Base-by-base conservation (phyloP, 2,797 vertebrate genomes). In the Crenichthys baileyi region DNA sequence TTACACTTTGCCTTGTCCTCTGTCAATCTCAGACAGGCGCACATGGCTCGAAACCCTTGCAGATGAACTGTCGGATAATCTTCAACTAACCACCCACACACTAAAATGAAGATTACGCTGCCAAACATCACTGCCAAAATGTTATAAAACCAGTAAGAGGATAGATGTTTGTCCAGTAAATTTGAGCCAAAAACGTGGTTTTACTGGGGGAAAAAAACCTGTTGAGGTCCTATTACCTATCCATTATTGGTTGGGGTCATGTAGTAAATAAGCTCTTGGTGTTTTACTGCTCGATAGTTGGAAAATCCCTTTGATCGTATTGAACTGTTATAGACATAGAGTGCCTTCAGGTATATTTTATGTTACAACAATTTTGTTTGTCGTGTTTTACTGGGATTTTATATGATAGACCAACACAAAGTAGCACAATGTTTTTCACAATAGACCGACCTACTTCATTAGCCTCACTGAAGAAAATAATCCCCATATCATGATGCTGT, bases 11-110 rank as follows among this genome's bases (percentile, higher is more conserved):
- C 65, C 70, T 79, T 60, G 26, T 41, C 71, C 11, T 41, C 78
- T 81, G 48, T 13, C 53, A 77, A 67, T 81, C 29, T 83, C 68
- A 48, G 56, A 58, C 70, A 76, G 75, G 44, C 76, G 79, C 70
- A 58, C 18, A 74, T 60, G 22, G 58, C 75, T 58, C 22, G 7
- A 71, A 61, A 74, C 71, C 58, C 22, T 56, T 70, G 51, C n/a
- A 53, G 55, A 76, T n/a, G 29, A 83, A 29, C 26, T 36, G 16
- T 20, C 41, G 31, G 36, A 56, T 53, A 75, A 60, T 76, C 48
- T 72, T 81, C 29, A 31, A 9, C 22, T 18, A 70, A 63, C 16
- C 71, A 70, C 67, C 39, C 63, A 51, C 39, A 56, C 46, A 51
- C 26, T 12, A n/a, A 87, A 73, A 20, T 50, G 36, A 15, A 8